These are phyloP conservation scores for Dasypogon diadema DNA, from an alignment of 2,888 invertebrate genomes.

Conservation along the genomic window DNA sequence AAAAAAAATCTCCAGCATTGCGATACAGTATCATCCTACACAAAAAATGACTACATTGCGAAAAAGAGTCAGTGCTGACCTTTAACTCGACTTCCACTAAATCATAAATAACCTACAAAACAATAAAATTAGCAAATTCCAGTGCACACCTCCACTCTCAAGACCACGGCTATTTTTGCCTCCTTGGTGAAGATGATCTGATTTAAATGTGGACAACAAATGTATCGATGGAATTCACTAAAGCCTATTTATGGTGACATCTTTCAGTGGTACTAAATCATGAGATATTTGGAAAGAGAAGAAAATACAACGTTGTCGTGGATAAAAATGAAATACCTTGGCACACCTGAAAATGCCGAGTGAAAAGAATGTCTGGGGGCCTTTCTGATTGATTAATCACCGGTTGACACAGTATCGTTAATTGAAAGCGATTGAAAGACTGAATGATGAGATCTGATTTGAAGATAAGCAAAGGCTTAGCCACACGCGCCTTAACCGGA, in stretches of 20 bases:
- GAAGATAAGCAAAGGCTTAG: too few relatives aligned
- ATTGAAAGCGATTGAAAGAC: slow-evolving; percentile 17
- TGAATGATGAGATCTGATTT: neutral
- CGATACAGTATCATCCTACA: neutral
- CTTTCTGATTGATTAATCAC: slow-evolving; percentile 34
- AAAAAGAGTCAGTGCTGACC: slow-evolving; percentile 26
- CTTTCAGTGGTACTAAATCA: too few relatives aligned
- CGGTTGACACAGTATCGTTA: slow-evolving; percentile 24
- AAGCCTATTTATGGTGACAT: too few relatives aligned
- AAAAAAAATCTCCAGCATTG: neutral
- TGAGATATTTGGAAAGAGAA: neutral
- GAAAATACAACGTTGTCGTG: neutral
- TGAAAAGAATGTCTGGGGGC: slow-evolving; percentile 16
- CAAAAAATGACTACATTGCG: neutral
- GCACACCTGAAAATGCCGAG: slow-evolving; percentile 24
- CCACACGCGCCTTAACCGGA: neutral
- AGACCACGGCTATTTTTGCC: slow-evolving; percentile 7
- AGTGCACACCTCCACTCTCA: neutral
- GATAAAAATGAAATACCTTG: slow-evolving; percentile 26
- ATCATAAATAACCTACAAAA: slow-evolving; percentile 10
- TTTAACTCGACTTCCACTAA: slow-evolving; percentile 4
- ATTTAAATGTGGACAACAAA: slow-evolving; percentile 20
- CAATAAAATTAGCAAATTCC: slow-evolving; percentile 1
- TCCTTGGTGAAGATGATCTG: neutral
- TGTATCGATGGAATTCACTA: neutral